phyloP scores from a whole-genome alignment of 2,888 invertebrate species.

The Poecilus cupreus region DNA sequence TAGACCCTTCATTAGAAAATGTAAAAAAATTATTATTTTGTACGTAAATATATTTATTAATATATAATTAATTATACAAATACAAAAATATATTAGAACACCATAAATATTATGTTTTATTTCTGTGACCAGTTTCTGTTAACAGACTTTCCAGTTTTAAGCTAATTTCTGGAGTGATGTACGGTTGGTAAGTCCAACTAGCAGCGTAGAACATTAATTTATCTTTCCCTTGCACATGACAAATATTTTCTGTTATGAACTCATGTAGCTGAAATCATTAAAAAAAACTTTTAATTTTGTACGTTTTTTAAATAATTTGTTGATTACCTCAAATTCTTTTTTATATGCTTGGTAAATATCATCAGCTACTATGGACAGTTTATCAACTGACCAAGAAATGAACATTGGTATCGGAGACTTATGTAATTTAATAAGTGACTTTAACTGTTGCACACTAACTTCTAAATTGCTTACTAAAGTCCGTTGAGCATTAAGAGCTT shows the following conservation, averaged over 20 bases:
- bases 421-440: conserved; percentile 68
- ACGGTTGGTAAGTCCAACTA: conserved; percentile 73
- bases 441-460: conserved; percentile 66
- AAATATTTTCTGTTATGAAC: conserved; percentile 72
- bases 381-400: conserved; percentile 66
- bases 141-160: conserved; percentile 69
- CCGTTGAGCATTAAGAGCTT: conserved; percentile 65
- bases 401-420: conserved; percentile 68
- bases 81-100: conserved; percentile 23
- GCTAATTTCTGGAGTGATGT: conserved; percentile 68
- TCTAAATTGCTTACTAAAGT: conserved; percentile 65
- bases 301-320: conserved; percentile 1
- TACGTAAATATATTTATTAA: conserved; percentile 39
- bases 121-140: conserved; percentile 70
- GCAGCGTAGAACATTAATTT: conserved; percentile 72
- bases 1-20: conserved; percentile 12
- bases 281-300: background rate
- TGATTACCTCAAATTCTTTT: conserved; percentile 70
- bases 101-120: conserved; percentile 62
- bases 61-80: conserved; percentile 16
- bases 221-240: conserved; percentile 70
- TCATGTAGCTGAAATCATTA: conserved; percentile 67
- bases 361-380: conserved; percentile 65
- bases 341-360: conserved; percentile 69
- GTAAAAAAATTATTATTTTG: conserved; percentile 36